Base-by-base conservation (phyloP, 2,113 vertebrate species). In the Oriolus oriolus region DNA sequence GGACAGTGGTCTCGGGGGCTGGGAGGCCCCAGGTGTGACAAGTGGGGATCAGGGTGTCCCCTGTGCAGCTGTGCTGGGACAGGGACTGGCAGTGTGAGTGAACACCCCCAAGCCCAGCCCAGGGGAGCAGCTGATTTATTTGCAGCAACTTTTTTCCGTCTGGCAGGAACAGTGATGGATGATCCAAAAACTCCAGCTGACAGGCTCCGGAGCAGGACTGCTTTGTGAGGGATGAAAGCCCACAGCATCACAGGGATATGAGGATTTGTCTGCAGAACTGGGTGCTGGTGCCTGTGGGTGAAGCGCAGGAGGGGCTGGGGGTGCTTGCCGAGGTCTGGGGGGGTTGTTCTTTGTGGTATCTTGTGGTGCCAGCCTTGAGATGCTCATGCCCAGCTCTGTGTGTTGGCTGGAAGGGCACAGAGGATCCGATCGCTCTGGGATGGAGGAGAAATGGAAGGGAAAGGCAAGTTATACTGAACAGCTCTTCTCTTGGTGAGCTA, bases 161-260 rank as follows among this genome's bases (percentile, higher is more conserved):
- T 63, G 10, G 57, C 17, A 45, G 56, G 26, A 53, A n/a, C 57
- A 10, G 16, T 49, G 78, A 70, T 61, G 68, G 86, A 66, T 78
- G 69, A 81, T 22, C 3, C 24, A 11, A 9, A 5, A 0, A 2
- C 33, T 73, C 14, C 9, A 4, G 22, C 19, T n/a, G 57, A 11
- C 31, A 19, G 69, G 31, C 14, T 60, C 10, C 1, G 7, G 59
- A 54, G 80, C 39, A 19, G 21, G 10, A 1, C 23, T 0, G 19
- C 47, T 37, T 28, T 0, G 0, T 19, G 63, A 8, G 4, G 75
- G 63, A 6, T 18, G 59, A 19, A 11, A 15, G 20, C 44, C 42
- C 2, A 4, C 45, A 11, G 61, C n/a, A 3, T 28, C 0, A 0
- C 47, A 11, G 64, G 37, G 53, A 4, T 2, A 0, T 3, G 68